Percentiles rank a stretch among this genome's conserved stretches.
phyloP scores from a whole-genome alignment of 2,113 vertebrate species.

The Ursus arctos region DNA sequence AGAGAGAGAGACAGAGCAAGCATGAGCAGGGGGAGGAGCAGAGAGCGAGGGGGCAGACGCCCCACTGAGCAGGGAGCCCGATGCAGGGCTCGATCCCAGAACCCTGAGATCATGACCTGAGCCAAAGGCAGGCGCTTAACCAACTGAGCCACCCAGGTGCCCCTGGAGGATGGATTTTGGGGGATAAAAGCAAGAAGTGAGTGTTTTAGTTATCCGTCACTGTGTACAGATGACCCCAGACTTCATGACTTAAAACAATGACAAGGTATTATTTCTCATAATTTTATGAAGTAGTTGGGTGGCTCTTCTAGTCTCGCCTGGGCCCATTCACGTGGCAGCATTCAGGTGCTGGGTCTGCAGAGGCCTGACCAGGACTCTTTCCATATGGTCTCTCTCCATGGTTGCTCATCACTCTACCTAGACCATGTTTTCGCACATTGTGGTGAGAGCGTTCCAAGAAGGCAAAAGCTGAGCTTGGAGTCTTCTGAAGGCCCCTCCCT shows the following conservation, averaged over 20 bases:
- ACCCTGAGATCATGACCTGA: too few species aligned
- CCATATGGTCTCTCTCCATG: neutral
- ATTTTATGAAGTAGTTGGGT: neutral
- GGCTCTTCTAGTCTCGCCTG: neutral
- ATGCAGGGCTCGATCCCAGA: too few species aligned
- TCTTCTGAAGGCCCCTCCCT: neutral
- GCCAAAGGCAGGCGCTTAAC: too few species aligned
- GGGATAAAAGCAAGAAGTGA: neutral
- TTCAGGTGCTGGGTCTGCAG: neutral
- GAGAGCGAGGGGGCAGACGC: too few species aligned
- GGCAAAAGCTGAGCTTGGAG: neutral
- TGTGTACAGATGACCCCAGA: neutral
- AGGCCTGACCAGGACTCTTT: neutral
- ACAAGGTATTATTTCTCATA: neutral
- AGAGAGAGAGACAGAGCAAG: neutral
- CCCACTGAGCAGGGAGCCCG: too few species aligned
- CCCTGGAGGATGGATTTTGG: neutral
- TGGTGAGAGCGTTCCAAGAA: neutral
- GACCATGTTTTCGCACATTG: neutral
- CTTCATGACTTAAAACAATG: neutral
- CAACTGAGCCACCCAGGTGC: too few species aligned
- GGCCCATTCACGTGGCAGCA: rapidly evolving
- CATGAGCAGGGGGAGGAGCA: too few species aligned
- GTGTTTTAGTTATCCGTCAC: neutral
- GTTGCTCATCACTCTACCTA: neutral